Conservation (phyloP, 2,797 vertebrate genomes). For the Staurois parvus region DNA sequence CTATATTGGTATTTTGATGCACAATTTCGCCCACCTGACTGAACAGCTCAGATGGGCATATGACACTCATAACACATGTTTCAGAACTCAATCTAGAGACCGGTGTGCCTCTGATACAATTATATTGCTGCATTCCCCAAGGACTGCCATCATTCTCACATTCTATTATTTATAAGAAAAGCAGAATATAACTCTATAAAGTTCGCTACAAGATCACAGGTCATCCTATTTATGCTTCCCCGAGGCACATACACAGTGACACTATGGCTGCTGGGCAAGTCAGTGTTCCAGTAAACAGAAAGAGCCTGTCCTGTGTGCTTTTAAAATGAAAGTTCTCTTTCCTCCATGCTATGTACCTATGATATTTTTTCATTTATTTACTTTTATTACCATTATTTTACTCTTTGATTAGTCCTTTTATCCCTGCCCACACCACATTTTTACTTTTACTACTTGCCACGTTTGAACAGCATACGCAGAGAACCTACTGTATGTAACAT, state of each 20-base stretch:
- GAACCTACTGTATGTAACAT: too few relatives aligned
- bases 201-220: conserved; percentile 9
- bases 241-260: conserved; percentile 21
- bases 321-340: background rate
- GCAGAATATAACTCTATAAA: background rate
- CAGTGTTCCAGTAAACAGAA: background rate
- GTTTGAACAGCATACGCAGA: too few relatives aligned
- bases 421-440: too few relatives aligned
- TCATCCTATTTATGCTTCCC: conserved; percentile 38
- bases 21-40: background rate
- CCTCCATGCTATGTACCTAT: background rate
- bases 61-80: background rate
- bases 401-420: too few relatives aligned
- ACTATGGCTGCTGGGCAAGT: background rate
- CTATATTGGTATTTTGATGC: background rate
- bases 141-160: conserved; percentile 17
- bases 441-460: too few relatives aligned
- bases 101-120: conserved; percentile 1
- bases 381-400: too few relatives aligned
- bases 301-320: background rate
- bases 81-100: conserved; percentile 7
- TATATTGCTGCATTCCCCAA: conserved; percentile 2
- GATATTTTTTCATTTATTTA: too few relatives aligned
- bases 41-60: background rate
- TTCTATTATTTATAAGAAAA: conserved; percentile 43